Percentiles rank a stretch among this genome's conserved stretches.
Evolutionary conservation across 2,113 vertebrate genomes (phyloP).

Genomic region (Vulpes ferrilata): DNA sequence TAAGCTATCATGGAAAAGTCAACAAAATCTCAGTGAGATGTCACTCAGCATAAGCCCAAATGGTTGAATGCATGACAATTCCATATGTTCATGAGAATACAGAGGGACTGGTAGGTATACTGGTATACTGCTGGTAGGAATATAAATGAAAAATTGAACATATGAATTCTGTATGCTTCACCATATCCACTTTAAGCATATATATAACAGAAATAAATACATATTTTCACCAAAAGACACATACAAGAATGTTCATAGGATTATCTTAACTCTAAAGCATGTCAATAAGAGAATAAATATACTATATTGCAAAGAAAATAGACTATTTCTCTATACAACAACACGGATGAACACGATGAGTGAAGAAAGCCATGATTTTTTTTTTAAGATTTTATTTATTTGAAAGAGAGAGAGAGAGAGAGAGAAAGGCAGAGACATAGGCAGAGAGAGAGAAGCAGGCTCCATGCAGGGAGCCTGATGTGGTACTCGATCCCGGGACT

Average conservation of each 20-base stretch:
- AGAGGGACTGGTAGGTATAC: not conserved
- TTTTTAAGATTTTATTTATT: too few species aligned
- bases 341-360: not conserved
- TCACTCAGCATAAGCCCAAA: not conserved
- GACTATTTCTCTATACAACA: not conserved
- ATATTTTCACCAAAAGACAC: not conserved
- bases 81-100: not conserved
- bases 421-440: too few species aligned
- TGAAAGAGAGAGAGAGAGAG: too few species aligned
- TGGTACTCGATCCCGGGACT: too few species aligned
- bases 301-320: not conserved
- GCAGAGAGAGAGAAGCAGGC: too few species aligned
- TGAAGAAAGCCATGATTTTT: not conserved
- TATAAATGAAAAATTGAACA: conserved; percentile 7
- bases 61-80: not conserved
- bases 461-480: too few species aligned
- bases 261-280: not conserved
- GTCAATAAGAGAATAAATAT: not conserved
- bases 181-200: not conserved
- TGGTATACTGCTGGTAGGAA: not conserved
- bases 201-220: not conserved
- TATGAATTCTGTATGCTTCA: not conserved
- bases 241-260: not conserved
- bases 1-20: not conserved
- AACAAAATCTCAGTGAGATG: not conserved